Evolutionary conservation across 2,888 invertebrate species (phyloP).

Genomic region (Drosophila seclusa): DNA sequence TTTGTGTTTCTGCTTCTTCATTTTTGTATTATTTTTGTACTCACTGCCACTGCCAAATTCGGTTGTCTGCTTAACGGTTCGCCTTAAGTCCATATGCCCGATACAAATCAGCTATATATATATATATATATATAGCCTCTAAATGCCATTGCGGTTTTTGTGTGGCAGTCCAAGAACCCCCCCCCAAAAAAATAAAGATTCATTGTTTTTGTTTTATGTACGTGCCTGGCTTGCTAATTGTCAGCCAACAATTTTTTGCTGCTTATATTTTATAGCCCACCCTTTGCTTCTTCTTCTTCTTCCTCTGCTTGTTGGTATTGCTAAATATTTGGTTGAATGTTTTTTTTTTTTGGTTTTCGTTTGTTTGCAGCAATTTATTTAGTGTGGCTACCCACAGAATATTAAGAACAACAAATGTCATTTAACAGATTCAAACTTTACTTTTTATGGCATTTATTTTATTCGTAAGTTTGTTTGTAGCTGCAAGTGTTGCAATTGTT

Average conservation of each 20-base stretch:
- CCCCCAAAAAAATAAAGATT: slow-evolving; percentile 19
- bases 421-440: slow-evolving; percentile 1
- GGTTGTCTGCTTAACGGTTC: slow-evolving; percentile 62
- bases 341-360: slow-evolving; percentile 4
- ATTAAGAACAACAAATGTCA: slow-evolving; percentile 41
- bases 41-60: slow-evolving; percentile 40
- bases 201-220: slow-evolving; percentile 38
- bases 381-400: slow-evolving; percentile 40
- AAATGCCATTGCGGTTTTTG: slow-evolving; percentile 54
- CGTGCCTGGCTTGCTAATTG: slow-evolving; percentile 50
- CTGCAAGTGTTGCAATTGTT: background rate
- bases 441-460: background rate
- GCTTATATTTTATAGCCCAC: background rate
- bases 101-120: slow-evolving; percentile 46
- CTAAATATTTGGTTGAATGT: slow-evolving; percentile 25
- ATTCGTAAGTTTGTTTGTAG: background rate
- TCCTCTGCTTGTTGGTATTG: slow-evolving; percentile 33
- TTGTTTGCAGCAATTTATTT: slow-evolving; percentile 17
- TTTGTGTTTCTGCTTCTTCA: background rate
- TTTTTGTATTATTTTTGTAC: background rate
- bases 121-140: slow-evolving; percentile 45
- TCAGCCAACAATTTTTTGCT: slow-evolving; percentile 17
- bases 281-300: slow-evolving; percentile 2
- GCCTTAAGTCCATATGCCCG: slow-evolving; percentile 33
- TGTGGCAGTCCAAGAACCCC: slow-evolving; percentile 39